Base-by-base conservation (phyloP, 2,797 vertebrate species). In the Sebastes aleutianus region DNA sequence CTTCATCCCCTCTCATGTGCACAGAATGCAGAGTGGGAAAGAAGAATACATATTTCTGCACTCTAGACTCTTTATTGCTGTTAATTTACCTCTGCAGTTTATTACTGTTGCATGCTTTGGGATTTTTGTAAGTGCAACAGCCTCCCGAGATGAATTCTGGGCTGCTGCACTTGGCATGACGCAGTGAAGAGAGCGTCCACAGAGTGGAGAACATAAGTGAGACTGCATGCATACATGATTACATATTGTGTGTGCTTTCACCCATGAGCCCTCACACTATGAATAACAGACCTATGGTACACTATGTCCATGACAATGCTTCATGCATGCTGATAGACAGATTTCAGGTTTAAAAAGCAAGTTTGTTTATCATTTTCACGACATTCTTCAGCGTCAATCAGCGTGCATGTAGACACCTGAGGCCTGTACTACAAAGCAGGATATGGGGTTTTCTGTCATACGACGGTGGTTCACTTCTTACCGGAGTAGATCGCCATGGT, bases 211-310 rank as follows among this genome's bases (percentile, higher is more conserved):
- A 77, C 34, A 78, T 63, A 63, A 73, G 66, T 47, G 69, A 67
- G 74, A 70, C 36, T 63, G 74, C 56, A 87, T 63, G 39, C 73
- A 74, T 64, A 73, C 85, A 68, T 65, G 39, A 74, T 69, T 58
- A 31, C 65, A 73, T 27, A 18, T 7, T 43, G 63, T 56, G 10
- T 66, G 74, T 72, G 39, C 76, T 68, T 74, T 56, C 61, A 78
- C 34, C 62, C 79, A 65, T 14, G 43, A 64, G 29, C 4, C 8
- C 65, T 70, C 32, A 79, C 16, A 20, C 12, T 4, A 5, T 24
- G n/a, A 24, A 39, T 12, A 34, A 22, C 32, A 53, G 8, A 57
- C 31, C 31, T 22, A 12, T 2, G 1, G 47, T 50, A 20, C 43
- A 9, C 63, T 22, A 12, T 5, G 29, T 36, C 18, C 57, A 11